Evolutionary conservation across 64 coral and sea anemone genomes (phyloP).

Genomic region (Exaiptasia diaphana): DNA sequence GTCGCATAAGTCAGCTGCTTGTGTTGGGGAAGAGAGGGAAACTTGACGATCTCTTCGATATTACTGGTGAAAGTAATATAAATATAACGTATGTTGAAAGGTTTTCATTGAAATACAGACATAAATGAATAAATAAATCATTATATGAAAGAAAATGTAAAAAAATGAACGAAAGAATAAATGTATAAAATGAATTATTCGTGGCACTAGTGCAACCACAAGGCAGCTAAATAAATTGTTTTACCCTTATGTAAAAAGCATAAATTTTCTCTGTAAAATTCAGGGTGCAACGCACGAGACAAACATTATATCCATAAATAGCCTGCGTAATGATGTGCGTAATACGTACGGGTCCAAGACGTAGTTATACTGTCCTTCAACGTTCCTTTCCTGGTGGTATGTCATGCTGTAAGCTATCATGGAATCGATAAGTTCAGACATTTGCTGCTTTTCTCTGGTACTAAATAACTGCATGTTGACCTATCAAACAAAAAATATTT

Average conservation of each 20-base stretch:
- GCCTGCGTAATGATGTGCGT: no score
- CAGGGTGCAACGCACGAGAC: no score
- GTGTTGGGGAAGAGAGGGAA: conserved; percentile 86
- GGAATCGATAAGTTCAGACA: conserved; percentile 73
- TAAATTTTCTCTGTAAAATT: no score
- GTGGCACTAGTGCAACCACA: not conserved
- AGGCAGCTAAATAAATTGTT: no score
- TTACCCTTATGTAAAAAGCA: no score
- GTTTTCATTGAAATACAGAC: no score
- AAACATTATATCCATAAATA: no score
- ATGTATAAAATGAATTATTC: not conserved
- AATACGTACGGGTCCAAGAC: conserved; percentile 86
- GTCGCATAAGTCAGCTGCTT: conserved; percentile 90
- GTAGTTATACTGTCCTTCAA: conserved; percentile 87
- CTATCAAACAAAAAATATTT: not conserved
- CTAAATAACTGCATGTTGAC: conserved; percentile 80
- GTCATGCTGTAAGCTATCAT: conserved; percentile 93
- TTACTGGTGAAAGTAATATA: conserved; percentile 54
- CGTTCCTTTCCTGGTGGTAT: conserved; percentile 85
- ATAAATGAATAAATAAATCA: no score
- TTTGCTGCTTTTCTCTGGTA: conserved; percentile 81
- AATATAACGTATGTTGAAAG: no score
- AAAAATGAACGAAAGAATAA: not conserved
- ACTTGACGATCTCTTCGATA: conserved; percentile 89
- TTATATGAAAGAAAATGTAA: no score